A percentile compares a stretch with the other conserved stretches of the same genome.
Conservation (phyloP, 2,888 invertebrate species). For the Netelia virgata region DNA sequence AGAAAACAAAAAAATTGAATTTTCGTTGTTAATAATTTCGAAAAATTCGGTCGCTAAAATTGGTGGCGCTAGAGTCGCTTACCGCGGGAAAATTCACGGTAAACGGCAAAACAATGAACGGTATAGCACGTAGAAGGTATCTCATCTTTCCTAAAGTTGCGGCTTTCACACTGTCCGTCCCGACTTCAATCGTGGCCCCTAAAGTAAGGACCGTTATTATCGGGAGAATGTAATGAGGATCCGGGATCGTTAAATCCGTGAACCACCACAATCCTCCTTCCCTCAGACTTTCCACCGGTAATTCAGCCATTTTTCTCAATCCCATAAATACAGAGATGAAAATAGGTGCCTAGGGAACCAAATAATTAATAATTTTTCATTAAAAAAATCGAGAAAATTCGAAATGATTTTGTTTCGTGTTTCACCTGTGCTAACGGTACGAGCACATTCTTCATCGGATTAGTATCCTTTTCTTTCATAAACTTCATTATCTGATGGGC, state of each 20-base stretch:
- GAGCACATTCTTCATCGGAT: constrained; percentile 92
- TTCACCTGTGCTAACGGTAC: constrained; percentile 92
- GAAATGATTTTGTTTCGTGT: constrained; percentile 17
- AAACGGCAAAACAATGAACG: constrained; percentile 93
- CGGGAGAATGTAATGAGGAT: constrained; percentile 95
- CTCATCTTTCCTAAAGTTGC: constrained; percentile 89
- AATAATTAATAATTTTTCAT: too few species aligned
- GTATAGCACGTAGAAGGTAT: constrained; percentile 91
- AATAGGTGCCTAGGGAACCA: constrained; percentile 88
- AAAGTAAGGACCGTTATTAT: constrained; percentile 94
- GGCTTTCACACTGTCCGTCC: constrained; percentile 91
- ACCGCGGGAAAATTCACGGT: constrained; percentile 94
- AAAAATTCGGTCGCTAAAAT: too few species aligned
- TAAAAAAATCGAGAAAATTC: too few species aligned
- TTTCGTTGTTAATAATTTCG: neutral
- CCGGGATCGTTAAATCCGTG: constrained; percentile 94
- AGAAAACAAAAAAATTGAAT: constrained; percentile 57
- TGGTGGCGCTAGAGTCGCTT: constrained; percentile 76
- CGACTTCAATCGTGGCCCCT: constrained; percentile 93
- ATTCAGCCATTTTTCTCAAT: constrained; percentile 94
- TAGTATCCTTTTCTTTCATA: constrained; percentile 93
- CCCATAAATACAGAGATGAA: constrained; percentile 97
- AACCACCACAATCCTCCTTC: constrained; percentile 97
- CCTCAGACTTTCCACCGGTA: constrained; percentile 95
- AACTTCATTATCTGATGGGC: constrained; percentile 92